phyloP scores from a whole-genome alignment of 2,113 vertebrate species.

The Silurus glanis region DNA sequence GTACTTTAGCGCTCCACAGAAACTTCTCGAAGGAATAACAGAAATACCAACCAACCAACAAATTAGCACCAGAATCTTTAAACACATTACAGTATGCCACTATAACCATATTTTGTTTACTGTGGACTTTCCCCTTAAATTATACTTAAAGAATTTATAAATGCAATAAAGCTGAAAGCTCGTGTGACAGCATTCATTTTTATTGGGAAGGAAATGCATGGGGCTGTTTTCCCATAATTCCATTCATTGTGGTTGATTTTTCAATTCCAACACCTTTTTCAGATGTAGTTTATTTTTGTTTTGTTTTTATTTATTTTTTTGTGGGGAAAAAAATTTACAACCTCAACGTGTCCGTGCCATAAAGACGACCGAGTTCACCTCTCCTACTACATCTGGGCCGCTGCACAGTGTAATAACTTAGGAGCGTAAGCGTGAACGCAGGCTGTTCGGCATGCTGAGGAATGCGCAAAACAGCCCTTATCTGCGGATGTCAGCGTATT shows the following conservation, averaged over 20 bases:
- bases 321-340: slow-evolving; percentile 26
- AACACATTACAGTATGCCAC: background rate
- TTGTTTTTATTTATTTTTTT: background rate
- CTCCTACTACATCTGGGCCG: slow-evolving; percentile 10
- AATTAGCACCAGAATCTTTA: background rate
- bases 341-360: slow-evolving; percentile 4
- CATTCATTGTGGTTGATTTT: slow-evolving; percentile 33
- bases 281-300: background rate
- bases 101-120: background rate
- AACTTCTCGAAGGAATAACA: background rate
- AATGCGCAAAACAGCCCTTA: slow-evolving; percentile 2
- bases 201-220: background rate
- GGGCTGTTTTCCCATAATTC: background rate
- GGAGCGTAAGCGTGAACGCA: background rate
- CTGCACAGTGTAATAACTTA: slow-evolving; percentile 24
- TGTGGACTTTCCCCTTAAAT: background rate
- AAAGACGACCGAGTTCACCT: slow-evolving; percentile 34
- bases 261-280: slow-evolving; percentile 19
- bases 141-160: slow-evolving; percentile 15
- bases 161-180: background rate
- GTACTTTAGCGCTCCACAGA: background rate
- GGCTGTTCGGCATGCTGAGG: background rate
- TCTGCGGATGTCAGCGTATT: slow-evolving; percentile 10
- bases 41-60: background rate
- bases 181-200: slow-evolving; percentile 17